Evolutionary conservation across 2,797 vertebrate species (phyloP).

Genomic region (Gambusia yucatana): DNA sequence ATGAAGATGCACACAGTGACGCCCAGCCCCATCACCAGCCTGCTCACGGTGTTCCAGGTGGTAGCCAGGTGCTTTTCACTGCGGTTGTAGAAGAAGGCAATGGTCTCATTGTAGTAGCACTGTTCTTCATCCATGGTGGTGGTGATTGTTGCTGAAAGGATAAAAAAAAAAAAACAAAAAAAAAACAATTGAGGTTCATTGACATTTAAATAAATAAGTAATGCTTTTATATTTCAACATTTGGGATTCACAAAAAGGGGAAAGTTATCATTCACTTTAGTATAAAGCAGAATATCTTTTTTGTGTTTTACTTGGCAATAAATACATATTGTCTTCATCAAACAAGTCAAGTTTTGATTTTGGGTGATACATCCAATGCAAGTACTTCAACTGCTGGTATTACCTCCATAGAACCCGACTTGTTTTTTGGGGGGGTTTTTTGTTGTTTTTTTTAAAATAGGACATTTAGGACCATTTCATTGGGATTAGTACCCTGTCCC

Average conservation of each 20-base stretch:
- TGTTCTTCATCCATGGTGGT: conserved; percentile 85
- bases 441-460: too few relatives aligned
- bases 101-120: conserved; percentile 98
- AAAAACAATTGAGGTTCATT: not conserved
- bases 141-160: conserved; percentile 46
- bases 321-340: not conserved
- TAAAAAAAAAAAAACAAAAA: not conserved
- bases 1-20: conserved; percentile 99
- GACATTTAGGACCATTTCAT: too few relatives aligned
- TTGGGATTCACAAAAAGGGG: not conserved
- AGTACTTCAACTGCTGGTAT: not conserved
- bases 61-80: conserved; percentile 92
- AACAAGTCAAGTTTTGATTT: not conserved
- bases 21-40: conserved; percentile 97
- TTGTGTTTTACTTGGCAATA: not conserved
- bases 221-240: not conserved
- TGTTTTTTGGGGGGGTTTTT: too few relatives aligned
- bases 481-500: not conserved
- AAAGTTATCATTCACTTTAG: not conserved
- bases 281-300: not conserved
- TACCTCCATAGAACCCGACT: not conserved
- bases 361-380: not conserved
- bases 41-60: conserved; percentile 96
- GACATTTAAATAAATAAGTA: not conserved
- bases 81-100: conserved; percentile 98